Conservation (phyloP, 2,888 invertebrate species). For the Apodemia duryi region DNA sequence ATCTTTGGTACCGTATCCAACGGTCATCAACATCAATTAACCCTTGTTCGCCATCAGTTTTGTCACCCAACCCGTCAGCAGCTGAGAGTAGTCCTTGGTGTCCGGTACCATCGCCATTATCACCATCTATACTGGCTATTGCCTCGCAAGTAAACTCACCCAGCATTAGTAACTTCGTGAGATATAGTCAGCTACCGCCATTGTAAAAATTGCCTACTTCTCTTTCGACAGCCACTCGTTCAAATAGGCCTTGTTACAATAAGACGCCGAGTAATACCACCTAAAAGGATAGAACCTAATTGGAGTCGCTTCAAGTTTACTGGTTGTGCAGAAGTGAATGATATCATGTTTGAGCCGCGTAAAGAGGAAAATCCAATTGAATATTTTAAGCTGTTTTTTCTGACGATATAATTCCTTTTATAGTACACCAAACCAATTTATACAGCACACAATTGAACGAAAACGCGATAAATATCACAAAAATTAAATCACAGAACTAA, state of each 20-base stretch:
- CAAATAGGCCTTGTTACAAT: no score
- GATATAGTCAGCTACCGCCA: no score
- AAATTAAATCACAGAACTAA: constrained; percentile 27
- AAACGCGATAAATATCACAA: constrained; percentile 23
- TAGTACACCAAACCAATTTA: constrained; percentile 21
- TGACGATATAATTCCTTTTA: constrained; percentile 20
- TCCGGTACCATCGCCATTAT: neutral
- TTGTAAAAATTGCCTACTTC: no score
- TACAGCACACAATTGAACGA: constrained; percentile 18
- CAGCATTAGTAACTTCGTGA: no score
- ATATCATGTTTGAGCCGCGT: constrained; percentile 11
- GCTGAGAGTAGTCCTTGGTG: neutral
- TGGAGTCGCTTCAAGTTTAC: constrained; percentile 14
- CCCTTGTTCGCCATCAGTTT: constrained; percentile 17
- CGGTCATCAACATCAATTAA: constrained; percentile 15
- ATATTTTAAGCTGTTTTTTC: constrained; percentile 22
- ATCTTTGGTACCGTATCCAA: constrained; percentile 3
- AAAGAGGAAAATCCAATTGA: constrained; percentile 17
- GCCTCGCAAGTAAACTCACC: neutral
- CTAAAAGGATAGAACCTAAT: constrained; percentile 18
- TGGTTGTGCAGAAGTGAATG: constrained; percentile 14
- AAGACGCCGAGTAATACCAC: constrained; percentile 16
- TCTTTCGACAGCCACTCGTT: no score
- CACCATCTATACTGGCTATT: constrained; percentile 3
- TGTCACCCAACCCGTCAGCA: neutral